Evolutionary conservation across 2,797 vertebrate species (phyloP), one percentile per base, ranked within the genome.

Genomic region (Australoheros facetus): DNA sequence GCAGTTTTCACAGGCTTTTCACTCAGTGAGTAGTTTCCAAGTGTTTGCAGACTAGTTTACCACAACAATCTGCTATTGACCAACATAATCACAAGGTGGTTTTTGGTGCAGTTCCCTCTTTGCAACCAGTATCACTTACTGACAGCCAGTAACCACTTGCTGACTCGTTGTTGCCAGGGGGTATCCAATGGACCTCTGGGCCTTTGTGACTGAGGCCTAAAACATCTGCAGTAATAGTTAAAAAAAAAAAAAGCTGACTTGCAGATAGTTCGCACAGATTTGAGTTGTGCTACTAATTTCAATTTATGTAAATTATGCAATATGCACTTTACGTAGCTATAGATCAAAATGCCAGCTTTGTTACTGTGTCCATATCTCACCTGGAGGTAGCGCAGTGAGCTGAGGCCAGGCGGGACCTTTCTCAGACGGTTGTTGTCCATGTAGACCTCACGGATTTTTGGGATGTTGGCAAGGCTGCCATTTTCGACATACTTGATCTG

Each of bases 401-500:
- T 94, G 83, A 99, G 91, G 78, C 97, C 97, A 4, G 96, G 94
- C 53, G 98, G 98, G 73, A 99, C 94, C 86, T 95, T 98, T 88
- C 95, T 98, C 84, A 99, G 94, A 74, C 97, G 97, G 90, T 99
- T 99, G 90, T 97, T 97, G 90, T 99, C 97, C 84, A 99, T 87
- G 76, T 99, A 97, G 86, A 99, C 96, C 93, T 97, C 96, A 66
- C 97, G 95, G 88, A 99, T 39, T 34, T 93, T 96, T 23, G 98
- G 96, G 80, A 96, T 96, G 84, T 88, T 96, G 78, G 92, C 93
- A 16, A 99, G 92, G 81, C 95, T 99, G 88, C 98, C 97, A 2
- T 99, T 99, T 94, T 99, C 98, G 28, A 99, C 96, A 28, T 88
- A 97, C 90, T 96, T 97, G 86, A 99, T 98, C 93, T 96, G 97